Evolutionary conservation across 2,888 invertebrate species (phyloP).

Genomic region (Epinotia nisella): DNA sequence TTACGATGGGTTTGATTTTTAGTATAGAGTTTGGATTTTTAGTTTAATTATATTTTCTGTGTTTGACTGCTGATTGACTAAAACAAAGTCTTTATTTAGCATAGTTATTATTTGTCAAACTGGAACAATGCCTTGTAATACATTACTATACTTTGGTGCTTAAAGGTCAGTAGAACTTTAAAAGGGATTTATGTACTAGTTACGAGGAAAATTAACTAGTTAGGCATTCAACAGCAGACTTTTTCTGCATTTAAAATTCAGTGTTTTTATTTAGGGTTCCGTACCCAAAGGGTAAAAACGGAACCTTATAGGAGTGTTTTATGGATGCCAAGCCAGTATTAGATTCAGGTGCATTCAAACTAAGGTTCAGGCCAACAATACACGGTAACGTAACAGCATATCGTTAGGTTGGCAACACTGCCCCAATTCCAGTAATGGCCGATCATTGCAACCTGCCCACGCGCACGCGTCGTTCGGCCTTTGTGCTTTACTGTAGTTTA

Average conservation of each 20-base stretch:
- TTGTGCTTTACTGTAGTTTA: conserved; percentile 9
- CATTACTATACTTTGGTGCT: neutral
- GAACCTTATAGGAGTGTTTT: too few relatives aligned
- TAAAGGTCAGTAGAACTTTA: conserved; percentile 25
- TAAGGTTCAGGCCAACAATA: neutral
- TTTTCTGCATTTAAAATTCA: neutral
- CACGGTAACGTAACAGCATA: neutral
- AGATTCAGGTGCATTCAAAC: neutral
- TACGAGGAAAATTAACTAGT: conserved; percentile 38
- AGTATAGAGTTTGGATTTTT: too few relatives aligned
- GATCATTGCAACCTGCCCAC: conserved; percentile 27
- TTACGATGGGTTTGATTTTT: too few relatives aligned
- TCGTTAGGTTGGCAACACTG: conserved; percentile 16
- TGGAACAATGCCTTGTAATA: conserved; percentile 34
- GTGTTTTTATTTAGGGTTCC: too few relatives aligned
- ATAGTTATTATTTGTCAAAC: conserved; percentile 42
- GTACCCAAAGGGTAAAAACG: too few relatives aligned
- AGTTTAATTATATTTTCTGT: neutral
- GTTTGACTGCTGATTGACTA: conserved; percentile 47
- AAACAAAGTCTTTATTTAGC: neutral
- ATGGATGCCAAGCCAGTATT: too few relatives aligned
- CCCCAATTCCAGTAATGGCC: conserved; percentile 23
- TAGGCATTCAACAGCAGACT: conserved; percentile 9
- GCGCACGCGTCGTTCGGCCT: neutral
- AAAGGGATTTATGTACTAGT: conserved; percentile 19